phyloP scores from a whole-genome alignment of 2,113 vertebrate genomes.

The Chloropsis hardwickii region DNA sequence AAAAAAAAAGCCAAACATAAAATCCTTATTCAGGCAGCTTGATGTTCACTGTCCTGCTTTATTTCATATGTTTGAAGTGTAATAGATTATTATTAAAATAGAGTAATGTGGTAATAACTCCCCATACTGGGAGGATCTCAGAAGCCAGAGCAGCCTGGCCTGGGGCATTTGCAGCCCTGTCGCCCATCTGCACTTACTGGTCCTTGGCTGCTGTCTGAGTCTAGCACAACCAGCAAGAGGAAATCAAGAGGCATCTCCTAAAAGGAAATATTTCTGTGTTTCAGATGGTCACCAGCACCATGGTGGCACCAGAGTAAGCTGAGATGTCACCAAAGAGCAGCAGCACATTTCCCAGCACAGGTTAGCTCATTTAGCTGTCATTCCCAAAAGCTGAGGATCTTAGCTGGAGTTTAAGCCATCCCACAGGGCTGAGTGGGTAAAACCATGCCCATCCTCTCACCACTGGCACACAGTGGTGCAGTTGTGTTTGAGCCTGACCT shows the following conservation, averaged over 20 bases:
- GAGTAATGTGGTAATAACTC: neutral
- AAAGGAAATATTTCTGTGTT: neutral
- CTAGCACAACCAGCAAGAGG: conserved; percentile 19
- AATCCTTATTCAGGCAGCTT: neutral
- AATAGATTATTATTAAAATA: neutral
- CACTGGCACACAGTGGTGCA: neutral
- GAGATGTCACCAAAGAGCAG: neutral
- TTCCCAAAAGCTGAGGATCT: neutral
- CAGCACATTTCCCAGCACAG: neutral
- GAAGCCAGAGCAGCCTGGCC: neutral
- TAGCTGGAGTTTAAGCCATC: neutral
- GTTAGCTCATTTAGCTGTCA: neutral
- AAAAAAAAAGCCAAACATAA: neutral
- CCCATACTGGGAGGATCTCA: neutral
- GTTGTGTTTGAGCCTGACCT: neutral
- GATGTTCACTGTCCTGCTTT: neutral
- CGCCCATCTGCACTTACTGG: neutral
- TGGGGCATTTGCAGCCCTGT: conserved; percentile 33
- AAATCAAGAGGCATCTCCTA: conserved; percentile 17
- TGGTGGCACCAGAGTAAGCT: neutral
- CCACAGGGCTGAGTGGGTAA: neutral
- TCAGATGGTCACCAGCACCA: neutral
- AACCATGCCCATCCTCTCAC: neutral
- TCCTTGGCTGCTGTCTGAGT: neutral
- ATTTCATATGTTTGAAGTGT: neutral